These are phyloP conservation scores for Phyllotreta striolata DNA, from an alignment of 2,888 invertebrate genomes.

Conservation along the genomic window DNA sequence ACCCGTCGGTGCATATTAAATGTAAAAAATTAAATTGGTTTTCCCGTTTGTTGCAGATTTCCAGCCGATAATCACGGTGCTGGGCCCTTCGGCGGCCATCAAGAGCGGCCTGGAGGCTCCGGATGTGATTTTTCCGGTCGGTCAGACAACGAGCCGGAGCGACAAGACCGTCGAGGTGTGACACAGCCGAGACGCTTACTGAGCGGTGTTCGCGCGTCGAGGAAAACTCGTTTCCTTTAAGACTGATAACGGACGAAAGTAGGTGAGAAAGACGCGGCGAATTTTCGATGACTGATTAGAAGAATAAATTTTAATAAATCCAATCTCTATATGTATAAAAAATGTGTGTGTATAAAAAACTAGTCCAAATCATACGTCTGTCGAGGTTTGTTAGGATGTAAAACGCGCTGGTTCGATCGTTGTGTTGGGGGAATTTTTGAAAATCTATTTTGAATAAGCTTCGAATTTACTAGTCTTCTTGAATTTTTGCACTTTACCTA, in stretches of 20 bases:
- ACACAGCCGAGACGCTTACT: slow-evolving; percentile 69
- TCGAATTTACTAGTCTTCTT: too few species aligned
- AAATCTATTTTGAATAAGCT: too few species aligned
- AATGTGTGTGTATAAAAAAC: slow-evolving; percentile 51
- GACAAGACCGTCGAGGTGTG: slow-evolving; percentile 68
- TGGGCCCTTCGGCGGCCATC: slow-evolving; percentile 50
- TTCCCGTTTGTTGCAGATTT: slow-evolving; percentile 61
- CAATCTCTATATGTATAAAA: slow-evolving; percentile 45
- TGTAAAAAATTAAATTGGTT: background rate
- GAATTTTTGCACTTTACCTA: too few species aligned
- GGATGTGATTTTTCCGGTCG: slow-evolving; percentile 56
- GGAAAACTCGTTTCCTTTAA: slow-evolving; percentile 60
- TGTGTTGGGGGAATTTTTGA: slow-evolving; percentile 15
- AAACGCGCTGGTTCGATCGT: slow-evolving; percentile 5
- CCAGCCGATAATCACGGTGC: slow-evolving; percentile 67
- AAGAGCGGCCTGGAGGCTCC: slow-evolving; percentile 46
- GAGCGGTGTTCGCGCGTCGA: slow-evolving; percentile 64
- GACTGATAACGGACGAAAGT: slow-evolving; percentile 45
- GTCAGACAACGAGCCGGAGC: slow-evolving; percentile 48
- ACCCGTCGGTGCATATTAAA: too few species aligned
- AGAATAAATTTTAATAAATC: slow-evolving; percentile 37
- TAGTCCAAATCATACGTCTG: slow-evolving; percentile 47
- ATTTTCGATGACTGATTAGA: slow-evolving; percentile 26
- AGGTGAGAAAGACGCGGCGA: slow-evolving; percentile 17
- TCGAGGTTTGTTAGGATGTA: slow-evolving; percentile 13